A percentile compares a stretch with the other conserved stretches of the same genome.
phyloP scores from a whole-genome alignment of 2,797 vertebrate species.

The Heteromormyrus szaboi region DNA sequence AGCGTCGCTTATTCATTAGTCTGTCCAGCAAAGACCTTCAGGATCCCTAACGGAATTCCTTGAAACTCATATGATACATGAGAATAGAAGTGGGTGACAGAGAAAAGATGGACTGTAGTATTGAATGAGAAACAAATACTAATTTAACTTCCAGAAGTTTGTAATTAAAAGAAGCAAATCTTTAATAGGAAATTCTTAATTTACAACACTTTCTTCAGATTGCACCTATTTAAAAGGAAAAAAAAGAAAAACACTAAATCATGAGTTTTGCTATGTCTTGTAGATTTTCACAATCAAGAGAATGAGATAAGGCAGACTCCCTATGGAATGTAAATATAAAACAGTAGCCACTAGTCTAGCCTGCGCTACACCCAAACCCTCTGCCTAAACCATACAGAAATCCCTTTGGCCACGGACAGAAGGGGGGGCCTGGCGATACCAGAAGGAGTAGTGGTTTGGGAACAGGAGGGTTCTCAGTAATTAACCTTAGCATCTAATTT shows the following conservation, averaged over 20 bases:
- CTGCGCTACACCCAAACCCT: background rate
- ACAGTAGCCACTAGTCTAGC: background rate
- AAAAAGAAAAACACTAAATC: constrained; percentile 49
- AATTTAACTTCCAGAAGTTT: background rate
- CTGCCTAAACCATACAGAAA: background rate
- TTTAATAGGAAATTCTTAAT: background rate
- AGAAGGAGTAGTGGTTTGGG: background rate
- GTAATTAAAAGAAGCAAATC: background rate
- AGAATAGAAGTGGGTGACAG: background rate
- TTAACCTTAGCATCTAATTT: background rate
- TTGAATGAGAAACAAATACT: background rate
- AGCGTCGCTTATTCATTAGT: background rate
- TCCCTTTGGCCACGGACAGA: background rate
- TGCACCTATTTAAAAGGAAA: constrained; percentile 48
- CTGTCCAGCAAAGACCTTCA: background rate
- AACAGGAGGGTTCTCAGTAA: background rate
- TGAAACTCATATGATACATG: background rate
- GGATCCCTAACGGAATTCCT: background rate
- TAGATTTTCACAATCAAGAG: constrained; percentile 47
- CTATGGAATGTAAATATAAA: constrained; percentile 48
- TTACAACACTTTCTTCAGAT: constrained; percentile 22
- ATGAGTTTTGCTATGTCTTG: constrained; percentile 41
- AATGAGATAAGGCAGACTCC: constrained; percentile 59
- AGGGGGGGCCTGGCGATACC: background rate
- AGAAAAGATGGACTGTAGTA: no score